Evolutionary conservation across 2,113 vertebrate species (phyloP), one percentile per base, ranked within the genome.

Genomic region (Gymnocephalus cernua): DNA sequence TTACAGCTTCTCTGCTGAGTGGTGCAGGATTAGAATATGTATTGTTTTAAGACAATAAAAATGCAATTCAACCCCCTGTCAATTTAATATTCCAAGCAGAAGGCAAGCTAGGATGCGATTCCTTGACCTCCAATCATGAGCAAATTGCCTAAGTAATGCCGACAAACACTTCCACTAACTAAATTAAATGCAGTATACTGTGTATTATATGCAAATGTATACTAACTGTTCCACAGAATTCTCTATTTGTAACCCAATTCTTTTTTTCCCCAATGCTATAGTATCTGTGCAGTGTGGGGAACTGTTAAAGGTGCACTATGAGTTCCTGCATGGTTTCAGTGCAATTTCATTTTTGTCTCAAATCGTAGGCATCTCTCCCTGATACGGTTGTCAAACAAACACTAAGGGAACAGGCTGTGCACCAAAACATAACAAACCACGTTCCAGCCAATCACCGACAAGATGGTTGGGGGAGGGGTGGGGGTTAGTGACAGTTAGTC

Each of bases 141-240:
- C 14, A 47, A 13, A 61, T 56, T 62, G 8, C 13, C 3, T 13
- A 4, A 25, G 18, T 62, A 27, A 73, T 54, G 62, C 57, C 58
- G 29, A 57, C n/a, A 68, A 68, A 76, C 50, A 50, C 12, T 47
- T 61, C 10, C 9, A 54, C 19, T 38, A 63, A 56, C 16, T n/a
- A n/a, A 79, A 44, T 68, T 35, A 59, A 66, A 65, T 58, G 18
- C 9, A 25, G 12, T 12, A 51, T 59, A 51, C 3, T 58, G 15
- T 65, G 41, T 45, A 61, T 62, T 62, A 6, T 27, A 78, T 68
- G 75, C 38, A 74, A 74, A 78, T 62, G 11, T 3, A 44, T n/a
- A 47, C 7, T 1, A 29, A 51, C 50, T 29, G 12, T 5, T 44
- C 23, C 11, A 14, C 14, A 61, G 21, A 44, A 29, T 63, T 63